These are phyloP conservation scores for Caradrina kadenii DNA, from an alignment of 2,888 invertebrate genomes.

Conservation along the genomic window DNA sequence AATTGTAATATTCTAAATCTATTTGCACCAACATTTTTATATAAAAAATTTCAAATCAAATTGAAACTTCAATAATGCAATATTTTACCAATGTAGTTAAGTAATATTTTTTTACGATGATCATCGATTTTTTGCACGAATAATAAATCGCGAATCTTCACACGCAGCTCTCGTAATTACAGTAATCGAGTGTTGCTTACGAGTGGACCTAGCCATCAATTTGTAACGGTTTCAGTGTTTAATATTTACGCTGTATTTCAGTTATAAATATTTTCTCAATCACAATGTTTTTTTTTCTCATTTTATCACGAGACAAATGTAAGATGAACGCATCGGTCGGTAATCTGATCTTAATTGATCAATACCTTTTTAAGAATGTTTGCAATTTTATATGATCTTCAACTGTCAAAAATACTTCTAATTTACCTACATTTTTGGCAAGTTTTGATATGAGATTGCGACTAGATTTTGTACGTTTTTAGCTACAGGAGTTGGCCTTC, in stretches of 20 bases:
- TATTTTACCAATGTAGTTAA: background rate
- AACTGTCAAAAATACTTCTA: too few species aligned
- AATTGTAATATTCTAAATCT: too few species aligned
- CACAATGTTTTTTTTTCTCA: background rate
- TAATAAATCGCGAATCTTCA: constrained; percentile 2
- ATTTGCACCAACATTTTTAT: background rate
- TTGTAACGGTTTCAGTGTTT: constrained; percentile 8
- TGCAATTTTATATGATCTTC: too few species aligned
- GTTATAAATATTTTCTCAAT: background rate
- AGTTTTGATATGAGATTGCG: too few species aligned
- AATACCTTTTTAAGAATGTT: too few species aligned
- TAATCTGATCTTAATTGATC: too few species aligned
- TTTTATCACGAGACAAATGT: too few species aligned
- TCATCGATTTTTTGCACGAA: constrained; percentile 18
- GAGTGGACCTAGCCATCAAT: constrained; percentile 18
- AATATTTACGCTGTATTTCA: background rate
- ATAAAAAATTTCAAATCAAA: background rate
- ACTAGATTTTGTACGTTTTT: too few species aligned
- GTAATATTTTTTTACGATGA: background rate
- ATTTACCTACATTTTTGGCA: too few species aligned
- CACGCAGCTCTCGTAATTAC: constrained; percentile 34
- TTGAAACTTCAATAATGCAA: background rate
- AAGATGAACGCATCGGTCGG: too few species aligned
- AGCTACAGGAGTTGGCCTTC: too few species aligned
- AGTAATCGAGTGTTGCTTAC: constrained; percentile 21